Evolutionary conservation across 2,888 invertebrate genomes (phyloP).

Genomic region (Choreutis nemorana): DNA sequence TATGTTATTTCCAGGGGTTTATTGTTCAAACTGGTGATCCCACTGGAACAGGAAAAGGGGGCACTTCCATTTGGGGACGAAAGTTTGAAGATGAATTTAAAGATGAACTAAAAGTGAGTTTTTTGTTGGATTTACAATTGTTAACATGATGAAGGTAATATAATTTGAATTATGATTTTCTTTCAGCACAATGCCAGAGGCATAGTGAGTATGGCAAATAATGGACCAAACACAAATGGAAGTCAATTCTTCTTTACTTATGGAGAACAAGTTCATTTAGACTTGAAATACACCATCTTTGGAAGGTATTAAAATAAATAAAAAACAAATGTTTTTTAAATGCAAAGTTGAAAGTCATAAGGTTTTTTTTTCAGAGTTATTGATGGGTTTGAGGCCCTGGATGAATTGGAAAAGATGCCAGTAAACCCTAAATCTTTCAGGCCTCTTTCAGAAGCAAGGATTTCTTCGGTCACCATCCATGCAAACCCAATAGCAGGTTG

Average conservation of each 20-base stretch:
- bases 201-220: conserved; percentile 97
- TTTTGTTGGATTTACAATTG: not conserved
- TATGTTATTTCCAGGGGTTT: conserved; percentile 72
- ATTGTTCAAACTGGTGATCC: conserved; percentile 87
- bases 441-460: conserved; percentile 85
- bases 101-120: conserved; percentile 82
- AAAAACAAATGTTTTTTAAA: not conserved
- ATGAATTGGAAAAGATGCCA: conserved; percentile 93
- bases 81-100: conserved; percentile 98
- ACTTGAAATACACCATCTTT: conserved; percentile 96
- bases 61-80: conserved; percentile 93
- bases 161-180: conserved; percentile 6
- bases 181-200: conserved; percentile 85
- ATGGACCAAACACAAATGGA: conserved; percentile 96
- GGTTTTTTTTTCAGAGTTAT: conserved; percentile 78
- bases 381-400: conserved; percentile 95
- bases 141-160: not conserved
- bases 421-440: conserved; percentile 94
- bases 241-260: conserved; percentile 99
- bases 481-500: conserved; percentile 94
- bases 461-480: conserved; percentile 93
- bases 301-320: conserved; percentile 75
- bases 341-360: too few relatives aligned
- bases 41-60: conserved; percentile 95
- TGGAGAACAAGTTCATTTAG: conserved; percentile 92